These are phyloP conservation scores for Eucidaris tribuloides DNA, from an alignment of 35 echinoderm and acorn worm species.

Conservation along the genomic window DNA sequence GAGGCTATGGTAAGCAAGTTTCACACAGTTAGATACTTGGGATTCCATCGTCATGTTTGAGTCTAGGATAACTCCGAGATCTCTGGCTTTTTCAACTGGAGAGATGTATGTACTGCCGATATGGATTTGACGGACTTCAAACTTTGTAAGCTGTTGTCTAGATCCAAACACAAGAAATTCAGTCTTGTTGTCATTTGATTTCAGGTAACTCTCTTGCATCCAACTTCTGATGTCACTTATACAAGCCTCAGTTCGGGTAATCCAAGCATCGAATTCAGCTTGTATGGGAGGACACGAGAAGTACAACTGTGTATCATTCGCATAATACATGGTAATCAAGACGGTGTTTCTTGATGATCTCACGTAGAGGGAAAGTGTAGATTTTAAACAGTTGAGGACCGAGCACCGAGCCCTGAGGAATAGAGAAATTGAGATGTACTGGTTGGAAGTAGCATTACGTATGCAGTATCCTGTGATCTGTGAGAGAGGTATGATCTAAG, in stretches of 20 bases:
- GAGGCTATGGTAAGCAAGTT: too few species aligned
- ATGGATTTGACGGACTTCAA: too few species aligned
- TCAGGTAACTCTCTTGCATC: conserved; percentile 49
- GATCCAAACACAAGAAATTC: conserved; percentile 4
- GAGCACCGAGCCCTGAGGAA: conserved; percentile 64
- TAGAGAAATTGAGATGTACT: conserved; percentile 34
- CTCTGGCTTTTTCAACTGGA: too few species aligned
- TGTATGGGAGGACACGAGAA: conserved; percentile 27
- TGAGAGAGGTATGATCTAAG: conserved; percentile 55
- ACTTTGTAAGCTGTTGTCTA: not conserved
- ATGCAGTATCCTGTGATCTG: conserved; percentile 43
- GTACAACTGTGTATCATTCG: conserved; percentile 35
- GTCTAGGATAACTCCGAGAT: too few species aligned
- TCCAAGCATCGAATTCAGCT: conserved; percentile 25
- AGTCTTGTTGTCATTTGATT: conserved; percentile 57
- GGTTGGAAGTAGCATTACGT: conserved; percentile 17
- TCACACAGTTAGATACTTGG: too few species aligned
- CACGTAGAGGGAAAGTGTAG: conserved; percentile 39
- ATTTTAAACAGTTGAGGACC: conserved; percentile 42
- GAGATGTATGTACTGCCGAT: too few species aligned
- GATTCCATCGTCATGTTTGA: too few species aligned
- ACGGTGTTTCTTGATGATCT: conserved; percentile 45
- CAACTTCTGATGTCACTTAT: conserved; percentile 32
- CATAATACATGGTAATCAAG: conserved; percentile 44
- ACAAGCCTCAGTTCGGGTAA: conserved; percentile 4